phyloP scores from a whole-genome alignment of 2,113 vertebrate genomes.

The Tetrax tetrax region DNA sequence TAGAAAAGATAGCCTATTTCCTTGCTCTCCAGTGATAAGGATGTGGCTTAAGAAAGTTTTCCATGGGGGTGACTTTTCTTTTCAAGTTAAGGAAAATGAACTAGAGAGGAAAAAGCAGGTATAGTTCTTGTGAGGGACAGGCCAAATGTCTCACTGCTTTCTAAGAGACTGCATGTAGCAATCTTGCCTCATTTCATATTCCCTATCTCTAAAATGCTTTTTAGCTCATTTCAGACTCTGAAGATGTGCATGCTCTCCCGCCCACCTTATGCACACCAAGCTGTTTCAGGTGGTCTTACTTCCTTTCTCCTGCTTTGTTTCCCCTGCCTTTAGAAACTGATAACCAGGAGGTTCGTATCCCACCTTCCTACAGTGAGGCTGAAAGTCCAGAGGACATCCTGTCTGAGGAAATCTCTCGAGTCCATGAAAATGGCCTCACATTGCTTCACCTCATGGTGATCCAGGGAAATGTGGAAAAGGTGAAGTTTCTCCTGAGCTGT shows the following conservation, averaged over 20 bases:
- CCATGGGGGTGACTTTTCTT: background rate
- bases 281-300: background rate
- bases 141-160: background rate
- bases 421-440: conserved; percentile 67
- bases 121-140: background rate
- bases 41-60: background rate
- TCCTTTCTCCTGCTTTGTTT: background rate
- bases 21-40: background rate
- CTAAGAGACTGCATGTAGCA: background rate
- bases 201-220: background rate
- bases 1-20: fast-evolving
- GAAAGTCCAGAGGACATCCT: background rate
- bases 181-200: background rate
- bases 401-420: conserved; percentile 53
- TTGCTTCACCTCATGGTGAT: conserved; percentile 80
- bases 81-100: background rate
- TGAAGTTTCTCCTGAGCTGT: conserved; percentile 76
- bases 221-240: fast-evolving
- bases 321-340: background rate
- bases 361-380: fast-evolving
- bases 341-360: background rate
- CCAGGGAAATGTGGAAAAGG: conserved; percentile 74
- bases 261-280: background rate
- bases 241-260: background rate
- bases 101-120: background rate